A percentile compares a stretch with the other conserved stretches of the same genome.
Evolutionary conservation across 2,113 vertebrate species (phyloP).

Genomic region (Limanda limanda): DNA sequence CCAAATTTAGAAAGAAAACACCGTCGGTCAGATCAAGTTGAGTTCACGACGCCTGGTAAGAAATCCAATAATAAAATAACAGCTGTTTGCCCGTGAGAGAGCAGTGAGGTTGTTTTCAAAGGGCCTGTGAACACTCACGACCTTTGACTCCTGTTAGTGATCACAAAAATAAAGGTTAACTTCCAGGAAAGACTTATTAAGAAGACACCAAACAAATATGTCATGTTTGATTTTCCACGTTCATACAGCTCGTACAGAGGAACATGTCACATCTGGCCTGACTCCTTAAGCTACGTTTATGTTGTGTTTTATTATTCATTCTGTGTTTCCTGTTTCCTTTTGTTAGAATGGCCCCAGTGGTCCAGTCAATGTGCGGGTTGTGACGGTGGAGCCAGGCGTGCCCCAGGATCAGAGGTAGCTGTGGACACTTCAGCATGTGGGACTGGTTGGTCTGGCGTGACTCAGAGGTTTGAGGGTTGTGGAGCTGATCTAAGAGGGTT

Average conservation of each 20-base stretch:
- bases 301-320: no score
- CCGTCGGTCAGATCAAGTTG: conserved; percentile 37
- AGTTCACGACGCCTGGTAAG: conserved; percentile 56
- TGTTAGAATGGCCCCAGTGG: no score
- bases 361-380: no score
- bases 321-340: no score
- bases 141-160: conserved; percentile 13
- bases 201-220: no score
- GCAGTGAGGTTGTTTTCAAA: conserved; percentile 30
- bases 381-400: no score
- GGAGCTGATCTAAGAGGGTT: no score
- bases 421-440: no score
- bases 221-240: not conserved
- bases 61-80: conserved; percentile 63
- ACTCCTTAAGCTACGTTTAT: no score
- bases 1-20: conserved; percentile 71
- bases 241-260: not conserved
- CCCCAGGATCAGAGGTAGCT: no score
- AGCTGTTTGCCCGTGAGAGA: conserved; percentile 44
- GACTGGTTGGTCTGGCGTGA: no score
- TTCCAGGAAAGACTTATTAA: not conserved
- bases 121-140: conserved; percentile 47
- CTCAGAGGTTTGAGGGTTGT: no score
- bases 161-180: conserved; percentile 5
- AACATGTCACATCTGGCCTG: not conserved